Conservation (phyloP, 2,113 vertebrate species). For the Forbesichthys agassizii region DNA sequence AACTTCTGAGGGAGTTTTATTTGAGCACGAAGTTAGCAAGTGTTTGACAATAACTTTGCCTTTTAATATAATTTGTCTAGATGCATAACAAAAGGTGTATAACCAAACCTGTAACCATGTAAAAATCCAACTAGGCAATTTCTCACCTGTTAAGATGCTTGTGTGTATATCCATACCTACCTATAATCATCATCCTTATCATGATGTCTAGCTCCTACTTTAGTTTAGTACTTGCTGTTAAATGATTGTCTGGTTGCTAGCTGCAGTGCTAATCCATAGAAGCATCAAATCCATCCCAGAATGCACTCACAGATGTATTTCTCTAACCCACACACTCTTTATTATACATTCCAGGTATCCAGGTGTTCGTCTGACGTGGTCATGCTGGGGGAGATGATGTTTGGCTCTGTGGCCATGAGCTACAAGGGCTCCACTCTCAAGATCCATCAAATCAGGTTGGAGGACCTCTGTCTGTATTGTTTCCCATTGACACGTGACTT, state of each 20-base stretch:
- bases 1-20: no score
- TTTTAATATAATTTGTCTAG: no score
- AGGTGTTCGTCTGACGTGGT: slow-evolving; percentile 92
- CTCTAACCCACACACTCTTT: not conserved
- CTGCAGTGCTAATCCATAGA: no score
- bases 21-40: no score
- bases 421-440: slow-evolving; percentile 98
- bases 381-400: slow-evolving; percentile 99
- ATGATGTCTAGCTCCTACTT: no score
- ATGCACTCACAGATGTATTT: no score
- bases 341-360: slow-evolving; percentile 75
- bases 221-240: no score
- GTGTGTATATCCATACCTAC: not conserved
- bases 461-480: not conserved
- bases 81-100: no score
- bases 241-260: no score
- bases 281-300: no score
- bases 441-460: slow-evolving; percentile 97
- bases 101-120: no score
- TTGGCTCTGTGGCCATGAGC: slow-evolving; percentile 98
- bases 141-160: not conserved
- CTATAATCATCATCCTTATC: not conserved
- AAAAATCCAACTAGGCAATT: not conserved
- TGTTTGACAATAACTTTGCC: no score
- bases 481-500: not conserved